These are phyloP conservation scores for Cassiopea xamachana DNA, from an alignment of 30 jellyfish, hydroid and myxozoan species.

Conservation along the genomic window DNA sequence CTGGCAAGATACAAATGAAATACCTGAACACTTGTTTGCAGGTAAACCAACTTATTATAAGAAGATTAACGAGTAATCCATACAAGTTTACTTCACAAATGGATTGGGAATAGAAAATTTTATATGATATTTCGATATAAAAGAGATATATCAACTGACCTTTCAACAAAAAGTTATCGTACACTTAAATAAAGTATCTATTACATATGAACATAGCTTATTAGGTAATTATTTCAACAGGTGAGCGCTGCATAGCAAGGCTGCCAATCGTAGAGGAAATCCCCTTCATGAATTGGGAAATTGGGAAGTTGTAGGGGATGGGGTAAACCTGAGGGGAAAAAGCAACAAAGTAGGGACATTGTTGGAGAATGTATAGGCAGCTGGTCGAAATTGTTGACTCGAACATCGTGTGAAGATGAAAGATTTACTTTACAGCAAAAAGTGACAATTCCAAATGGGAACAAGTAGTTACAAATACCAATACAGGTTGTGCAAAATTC, in stretches of 20 bases:
- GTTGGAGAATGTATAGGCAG: too few relatives aligned
- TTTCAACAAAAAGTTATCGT: too few relatives aligned
- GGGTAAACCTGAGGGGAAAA: too few relatives aligned
- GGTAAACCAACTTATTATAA: constrained; percentile 1
- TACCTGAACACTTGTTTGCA: constrained; percentile 11
- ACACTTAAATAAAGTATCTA: not conserved
- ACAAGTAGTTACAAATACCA: too few relatives aligned
- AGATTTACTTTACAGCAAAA: too few relatives aligned
- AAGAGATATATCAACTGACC: not conserved
- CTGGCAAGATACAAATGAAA: constrained; percentile 17
- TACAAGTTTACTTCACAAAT: not conserved
- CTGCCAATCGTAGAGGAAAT: not conserved
- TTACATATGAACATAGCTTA: not conserved
- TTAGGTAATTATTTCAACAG: not conserved
- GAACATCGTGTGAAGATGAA: too few relatives aligned
- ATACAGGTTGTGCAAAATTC: too few relatives aligned
- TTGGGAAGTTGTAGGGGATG: too few relatives aligned
- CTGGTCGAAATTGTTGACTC: too few relatives aligned
- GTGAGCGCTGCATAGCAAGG: not conserved
- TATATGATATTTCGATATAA: not conserved
- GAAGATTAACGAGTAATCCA: not conserved
- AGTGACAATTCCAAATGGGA: too few relatives aligned
- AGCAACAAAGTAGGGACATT: too few relatives aligned
- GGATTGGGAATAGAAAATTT: not conserved
- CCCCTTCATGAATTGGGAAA: not conserved